Evolutionary conservation across 2,888 invertebrate genomes (phyloP).

Genomic region (Neria commutata): DNA sequence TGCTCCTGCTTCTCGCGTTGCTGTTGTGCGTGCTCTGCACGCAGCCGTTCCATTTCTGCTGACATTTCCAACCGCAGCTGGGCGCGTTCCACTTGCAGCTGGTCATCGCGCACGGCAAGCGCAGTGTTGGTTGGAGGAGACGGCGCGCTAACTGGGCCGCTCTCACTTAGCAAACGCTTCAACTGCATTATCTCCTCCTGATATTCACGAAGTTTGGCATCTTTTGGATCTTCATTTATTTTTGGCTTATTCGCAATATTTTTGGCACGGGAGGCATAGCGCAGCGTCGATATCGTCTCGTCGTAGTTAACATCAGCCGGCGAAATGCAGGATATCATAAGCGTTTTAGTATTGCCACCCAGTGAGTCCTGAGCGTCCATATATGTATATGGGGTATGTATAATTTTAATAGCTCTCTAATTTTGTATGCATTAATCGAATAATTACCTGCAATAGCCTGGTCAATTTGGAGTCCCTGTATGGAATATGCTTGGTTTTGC

Average conservation of each 20-base stretch:
- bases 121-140: not conserved
- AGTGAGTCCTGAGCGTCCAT: constrained; percentile 68
- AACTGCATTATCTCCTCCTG: constrained; percentile 82
- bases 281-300: constrained; percentile 80
- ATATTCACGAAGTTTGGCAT: constrained; percentile 82
- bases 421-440: not conserved
- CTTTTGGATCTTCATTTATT: constrained; percentile 90
- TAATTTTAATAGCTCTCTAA: not conserved
- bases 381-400: not conserved
- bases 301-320: constrained; percentile 84
- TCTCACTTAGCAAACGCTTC: constrained; percentile 44
- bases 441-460: constrained; percentile 70
- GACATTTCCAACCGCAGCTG: constrained; percentile 50
- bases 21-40: constrained; percentile 45
- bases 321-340: constrained; percentile 87
- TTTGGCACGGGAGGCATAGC: constrained; percentile 85
- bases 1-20: constrained; percentile 45
- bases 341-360: constrained; percentile 86
- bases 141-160: no score
- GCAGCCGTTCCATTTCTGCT: constrained; percentile 60
- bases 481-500: constrained; percentile 79
- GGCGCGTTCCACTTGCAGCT: constrained; percentile 63
- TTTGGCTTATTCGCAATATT: constrained; percentile 85
- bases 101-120: no score
- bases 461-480: constrained; percentile 88